Percentiles rank a stretch among this genome's conserved stretches.
phyloP scores from a whole-genome alignment of 2,113 vertebrate species.

The Solenodon paradoxus region DNA sequence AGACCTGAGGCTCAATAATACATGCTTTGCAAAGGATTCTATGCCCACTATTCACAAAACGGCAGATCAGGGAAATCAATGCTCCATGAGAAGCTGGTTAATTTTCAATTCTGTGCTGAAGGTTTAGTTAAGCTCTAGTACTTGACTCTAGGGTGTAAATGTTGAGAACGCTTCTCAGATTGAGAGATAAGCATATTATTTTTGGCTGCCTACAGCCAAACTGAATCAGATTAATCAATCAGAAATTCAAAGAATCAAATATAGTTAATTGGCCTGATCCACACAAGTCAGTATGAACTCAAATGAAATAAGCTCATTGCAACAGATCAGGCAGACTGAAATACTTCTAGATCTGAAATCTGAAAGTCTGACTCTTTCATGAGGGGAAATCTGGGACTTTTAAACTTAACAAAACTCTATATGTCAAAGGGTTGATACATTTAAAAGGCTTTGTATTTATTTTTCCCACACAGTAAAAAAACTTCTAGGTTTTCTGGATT shows the following conservation, averaged over 20 bases:
- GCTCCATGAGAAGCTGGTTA: neutral
- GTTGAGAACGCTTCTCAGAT: neutral
- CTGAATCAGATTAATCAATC: conserved; percentile 24
- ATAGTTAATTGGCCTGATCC: neutral
- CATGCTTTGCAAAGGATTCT: neutral
- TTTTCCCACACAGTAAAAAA: neutral
- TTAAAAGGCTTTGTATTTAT: neutral
- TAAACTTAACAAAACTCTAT: neutral
- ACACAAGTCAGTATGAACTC: neutral
- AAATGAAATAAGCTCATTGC: neutral
- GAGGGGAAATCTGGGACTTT: neutral
- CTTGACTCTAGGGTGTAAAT: neutral
- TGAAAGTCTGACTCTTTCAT: neutral
- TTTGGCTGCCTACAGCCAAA: neutral
- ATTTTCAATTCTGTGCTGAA: neutral
- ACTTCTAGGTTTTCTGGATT: neutral
- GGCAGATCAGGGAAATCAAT: neutral
- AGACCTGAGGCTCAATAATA: neutral
- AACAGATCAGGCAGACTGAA: neutral
- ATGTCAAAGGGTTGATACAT: neutral
- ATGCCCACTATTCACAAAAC: neutral
- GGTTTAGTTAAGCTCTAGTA: neutral
- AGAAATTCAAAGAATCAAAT: conserved; percentile 27
- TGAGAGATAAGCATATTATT: neutral
- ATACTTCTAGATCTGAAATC: neutral